Percentiles rank a stretch among this genome's conserved stretches.
phyloP scores from a whole-genome alignment of 2,113 vertebrate species.

The Ceyx margarethae region DNA sequence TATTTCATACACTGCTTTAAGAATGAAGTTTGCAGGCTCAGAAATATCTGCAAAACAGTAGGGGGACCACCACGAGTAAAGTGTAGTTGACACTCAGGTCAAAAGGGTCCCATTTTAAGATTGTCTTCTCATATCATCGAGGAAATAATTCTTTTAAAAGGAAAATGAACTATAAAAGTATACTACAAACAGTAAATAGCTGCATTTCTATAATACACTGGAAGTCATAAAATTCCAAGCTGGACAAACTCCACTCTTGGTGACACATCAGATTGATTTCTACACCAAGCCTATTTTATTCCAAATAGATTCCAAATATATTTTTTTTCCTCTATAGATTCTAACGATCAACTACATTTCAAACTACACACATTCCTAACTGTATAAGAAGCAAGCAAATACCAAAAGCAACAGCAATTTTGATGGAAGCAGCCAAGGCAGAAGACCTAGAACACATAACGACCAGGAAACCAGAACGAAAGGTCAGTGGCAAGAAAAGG shows the following conservation, averaged over 20 bases:
- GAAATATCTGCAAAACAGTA: background rate
- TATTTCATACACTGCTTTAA: background rate
- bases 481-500: background rate
- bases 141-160: background rate
- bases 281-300: background rate
- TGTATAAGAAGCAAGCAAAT: background rate
- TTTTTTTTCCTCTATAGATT: background rate
- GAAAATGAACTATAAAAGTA: background rate
- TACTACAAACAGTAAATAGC: background rate
- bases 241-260: background rate
- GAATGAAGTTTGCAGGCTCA: background rate
- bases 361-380: background rate
- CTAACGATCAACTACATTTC: background rate
- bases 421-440: background rate
- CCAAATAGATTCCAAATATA: background rate
- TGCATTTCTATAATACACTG: background rate
- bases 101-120: background rate
- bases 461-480: background rate
- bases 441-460: background rate
- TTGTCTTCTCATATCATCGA: background rate
- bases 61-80: rapidly evolving
- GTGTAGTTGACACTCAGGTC: background rate
- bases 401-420: background rate
- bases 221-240: background rate
- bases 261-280: background rate